These are phyloP conservation scores for Leptonema lineaticorne DNA, from an alignment of 1,140 invertebrate genomes.

Conservation along the genomic window DNA sequence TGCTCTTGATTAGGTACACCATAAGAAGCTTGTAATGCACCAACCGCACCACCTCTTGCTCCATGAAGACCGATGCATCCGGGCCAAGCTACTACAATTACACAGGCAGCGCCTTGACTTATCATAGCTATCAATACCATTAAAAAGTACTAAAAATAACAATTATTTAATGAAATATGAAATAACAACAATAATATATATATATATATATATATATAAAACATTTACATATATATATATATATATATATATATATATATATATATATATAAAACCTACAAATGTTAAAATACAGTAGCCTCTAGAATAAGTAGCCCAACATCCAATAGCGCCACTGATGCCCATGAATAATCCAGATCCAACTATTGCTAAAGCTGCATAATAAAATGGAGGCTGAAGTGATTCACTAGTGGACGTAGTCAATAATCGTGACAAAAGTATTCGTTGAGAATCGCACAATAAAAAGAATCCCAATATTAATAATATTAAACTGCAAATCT, in stretches of 20 bases:
- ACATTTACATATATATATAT: neutral
- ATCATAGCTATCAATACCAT: slow-evolving; percentile 69
- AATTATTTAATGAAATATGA: no score
- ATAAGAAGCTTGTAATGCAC: slow-evolving; percentile 72
- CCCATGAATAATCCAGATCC: slow-evolving; percentile 66
- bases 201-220: neutral
- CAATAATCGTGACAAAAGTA: slow-evolving; percentile 68
- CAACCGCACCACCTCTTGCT: slow-evolving; percentile 64
- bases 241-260: neutral
- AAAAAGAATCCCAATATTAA: slow-evolving; percentile 70
- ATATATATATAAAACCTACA: slow-evolving; percentile 53
- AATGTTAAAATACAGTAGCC: slow-evolving; percentile 69
- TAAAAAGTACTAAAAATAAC: slow-evolving; percentile 68
- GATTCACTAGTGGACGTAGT: slow-evolving; percentile 58
- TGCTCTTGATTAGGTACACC: slow-evolving; percentile 68
- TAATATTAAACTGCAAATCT: slow-evolving; percentile 70
- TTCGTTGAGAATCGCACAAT: slow-evolving; percentile 65
- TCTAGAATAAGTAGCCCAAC: slow-evolving; percentile 74
- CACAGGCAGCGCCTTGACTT: slow-evolving; percentile 70
- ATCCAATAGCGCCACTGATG: slow-evolving; percentile 68
- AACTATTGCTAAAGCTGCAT: slow-evolving; percentile 66
- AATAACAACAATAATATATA: neutral
- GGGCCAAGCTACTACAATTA: slow-evolving; percentile 75
- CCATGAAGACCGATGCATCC: slow-evolving; percentile 72
- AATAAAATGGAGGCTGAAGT: slow-evolving; percentile 72